Percentiles rank a stretch among this genome's conserved stretches.
Conservation (phyloP, 2,888 invertebrate species). For the Bruchidius siliquastri region DNA sequence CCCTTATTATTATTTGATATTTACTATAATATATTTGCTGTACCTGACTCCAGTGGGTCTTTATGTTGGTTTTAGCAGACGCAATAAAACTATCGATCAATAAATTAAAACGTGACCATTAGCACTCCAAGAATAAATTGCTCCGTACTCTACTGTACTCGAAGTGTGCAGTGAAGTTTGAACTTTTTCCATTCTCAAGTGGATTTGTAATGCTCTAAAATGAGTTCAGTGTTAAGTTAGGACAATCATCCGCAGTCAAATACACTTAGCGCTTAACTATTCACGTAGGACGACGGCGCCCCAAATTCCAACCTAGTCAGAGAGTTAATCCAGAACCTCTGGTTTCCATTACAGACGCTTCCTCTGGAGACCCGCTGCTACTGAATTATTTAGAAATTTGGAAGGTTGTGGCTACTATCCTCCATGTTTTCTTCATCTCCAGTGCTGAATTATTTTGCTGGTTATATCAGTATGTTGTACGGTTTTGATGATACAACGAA, state of each 20-base stretch:
- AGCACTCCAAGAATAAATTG: no score
- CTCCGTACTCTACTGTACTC: no score
- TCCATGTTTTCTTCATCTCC: neutral
- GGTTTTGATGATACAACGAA: neutral
- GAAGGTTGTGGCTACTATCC: neutral
- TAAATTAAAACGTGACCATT: no score
- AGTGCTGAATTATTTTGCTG: neutral
- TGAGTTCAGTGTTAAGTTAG: no score
- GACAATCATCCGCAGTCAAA: neutral
- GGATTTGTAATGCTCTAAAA: no score
- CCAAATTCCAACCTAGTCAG: neutral
- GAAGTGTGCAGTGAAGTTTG: no score
- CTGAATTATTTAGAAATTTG: neutral
- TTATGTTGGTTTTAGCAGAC: no score
- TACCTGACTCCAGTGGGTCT: no score
- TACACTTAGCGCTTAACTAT: neutral
- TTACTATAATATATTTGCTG: no score
- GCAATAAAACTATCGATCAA: no score
- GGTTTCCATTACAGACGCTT: neutral
- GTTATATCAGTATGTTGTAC: neutral
- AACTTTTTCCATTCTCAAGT: no score
- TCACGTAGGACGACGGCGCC: neutral
- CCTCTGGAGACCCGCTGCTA: neutral
- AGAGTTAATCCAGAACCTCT: neutral
- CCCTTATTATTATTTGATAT: no score